Percentiles rank a stretch among this genome's conserved stretches.
Conservation (phyloP, 2,797 vertebrate genomes). For the Etheostoma perlongum region DNA sequence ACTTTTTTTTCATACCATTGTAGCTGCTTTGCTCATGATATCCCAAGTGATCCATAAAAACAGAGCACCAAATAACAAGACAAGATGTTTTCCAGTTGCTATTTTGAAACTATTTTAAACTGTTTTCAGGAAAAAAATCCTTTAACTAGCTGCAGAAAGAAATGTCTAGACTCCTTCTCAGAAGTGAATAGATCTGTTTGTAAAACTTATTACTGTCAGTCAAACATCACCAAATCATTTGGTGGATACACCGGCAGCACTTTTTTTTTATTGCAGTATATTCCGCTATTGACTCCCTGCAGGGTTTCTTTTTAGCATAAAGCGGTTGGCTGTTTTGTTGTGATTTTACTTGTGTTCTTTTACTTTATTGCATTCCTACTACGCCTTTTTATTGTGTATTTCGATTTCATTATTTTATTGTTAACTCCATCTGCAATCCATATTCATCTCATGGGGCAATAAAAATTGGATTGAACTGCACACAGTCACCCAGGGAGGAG, state of each 20-base stretch:
- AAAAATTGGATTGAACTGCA: conserved; percentile 44
- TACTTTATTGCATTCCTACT: conserved; percentile 42
- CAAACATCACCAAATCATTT: conserved; percentile 44
- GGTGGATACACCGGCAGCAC: conserved; percentile 19
- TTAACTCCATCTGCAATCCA: conserved; percentile 51
- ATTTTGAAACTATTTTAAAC: conserved; percentile 35
- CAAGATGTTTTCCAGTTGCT: conserved; percentile 9
- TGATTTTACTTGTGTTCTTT: conserved; percentile 32
- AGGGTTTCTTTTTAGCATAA: conserved; percentile 47
- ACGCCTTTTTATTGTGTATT: conserved; percentile 34
- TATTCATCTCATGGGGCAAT: conserved; percentile 48
- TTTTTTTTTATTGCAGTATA: conserved; percentile 30
- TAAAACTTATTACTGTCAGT: conserved; percentile 66
- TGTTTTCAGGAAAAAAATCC: conserved; percentile 21
- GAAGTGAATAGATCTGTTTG: conserved; percentile 46
- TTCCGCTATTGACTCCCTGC: conserved; percentile 51
- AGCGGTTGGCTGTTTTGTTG: conserved; percentile 18
- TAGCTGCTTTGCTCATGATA: conserved; percentile 25
- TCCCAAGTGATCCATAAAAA: conserved; percentile 2
- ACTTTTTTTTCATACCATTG: conserved; percentile 3
- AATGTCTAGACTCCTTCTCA: conserved; percentile 19
- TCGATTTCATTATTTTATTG: conserved; percentile 59
- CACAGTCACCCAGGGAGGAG: conserved; percentile 28
- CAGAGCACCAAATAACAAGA: conserved; percentile 11
- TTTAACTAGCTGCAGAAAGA: conserved; percentile 36